Conservation (phyloP, 1,140 invertebrate species). For the Cydia splendana region DNA sequence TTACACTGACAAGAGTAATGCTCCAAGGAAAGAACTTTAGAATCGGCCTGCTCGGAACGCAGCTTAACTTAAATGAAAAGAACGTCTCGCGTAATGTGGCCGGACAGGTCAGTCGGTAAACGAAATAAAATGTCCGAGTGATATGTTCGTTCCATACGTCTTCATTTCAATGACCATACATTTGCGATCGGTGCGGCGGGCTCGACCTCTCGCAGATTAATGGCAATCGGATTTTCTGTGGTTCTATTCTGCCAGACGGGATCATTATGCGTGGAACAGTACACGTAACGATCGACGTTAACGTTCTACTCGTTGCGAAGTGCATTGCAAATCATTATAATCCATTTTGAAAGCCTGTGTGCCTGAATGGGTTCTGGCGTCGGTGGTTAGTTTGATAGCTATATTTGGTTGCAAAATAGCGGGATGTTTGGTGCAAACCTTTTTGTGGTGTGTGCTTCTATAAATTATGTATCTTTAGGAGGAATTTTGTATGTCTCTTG, state of each 20-base stretch:
- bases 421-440: no score
- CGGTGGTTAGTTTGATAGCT: neutral
- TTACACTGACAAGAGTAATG: constrained; percentile 45
- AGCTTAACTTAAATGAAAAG: constrained; percentile 47
- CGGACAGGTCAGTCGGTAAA: constrained; percentile 47
- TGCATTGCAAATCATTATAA: constrained; percentile 6
- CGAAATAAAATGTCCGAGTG: constrained; percentile 58
- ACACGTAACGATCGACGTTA: constrained; percentile 27
- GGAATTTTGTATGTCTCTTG: no score
- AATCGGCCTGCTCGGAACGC: constrained; percentile 41
- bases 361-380: neutral
- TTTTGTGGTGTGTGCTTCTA: no score
- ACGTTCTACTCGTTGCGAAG: neutral
- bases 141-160: constrained; percentile 62
- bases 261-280: constrained; percentile 28
- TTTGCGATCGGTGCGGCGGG: constrained; percentile 53
- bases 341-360: constrained; percentile 5
- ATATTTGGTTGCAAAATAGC: no score
- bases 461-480: no score
- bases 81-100: constrained; percentile 43
- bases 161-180: constrained; percentile 68
- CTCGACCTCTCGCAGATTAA: constrained; percentile 49
- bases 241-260: constrained; percentile 15
- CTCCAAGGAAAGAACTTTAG: constrained; percentile 42
- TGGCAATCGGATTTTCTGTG: constrained; percentile 50